Base-by-base conservation (phyloP, 2,888 invertebrate species). In the Eristalinus sepulchralis region DNA sequence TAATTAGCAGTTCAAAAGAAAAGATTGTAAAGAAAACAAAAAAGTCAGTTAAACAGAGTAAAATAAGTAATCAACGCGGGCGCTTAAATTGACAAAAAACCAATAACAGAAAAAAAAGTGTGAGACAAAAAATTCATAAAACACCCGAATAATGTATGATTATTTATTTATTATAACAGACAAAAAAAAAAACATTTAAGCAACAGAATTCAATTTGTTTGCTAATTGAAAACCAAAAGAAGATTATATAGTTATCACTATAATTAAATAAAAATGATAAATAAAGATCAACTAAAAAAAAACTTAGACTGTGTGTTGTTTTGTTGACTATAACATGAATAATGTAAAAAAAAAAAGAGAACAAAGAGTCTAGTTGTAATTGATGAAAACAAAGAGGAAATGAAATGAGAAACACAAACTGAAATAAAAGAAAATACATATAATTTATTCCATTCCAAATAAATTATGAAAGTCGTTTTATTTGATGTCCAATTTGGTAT, bases 231-330 rank as follows among this genome's bases (percentile, higher is more conserved):
- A 62, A 66, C 34, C 68, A 72, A 60, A 24, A 27, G 27, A 27
- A 27, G 27, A 81, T 75, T 81, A 67, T 60, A 82, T 57, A 83
- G 76, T 80, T 80, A 83, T 76, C 64, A 77, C 73, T 75, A 88
- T 84, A 76, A 63, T 66, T 70, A 68, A 73, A 84, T 67, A 71
- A 64, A 63, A 79, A 71, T 64, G 62, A 73, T 75, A 64, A 76
- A 82, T 85, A 79, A 85, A 82, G 82, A 78, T 79, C 72, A 85
- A 87, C 76, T 82, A 75, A 82, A 87, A 81, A 81, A 88, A 90
- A 90, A 89, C 88, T 90, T 91, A 90, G 90, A 91, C 90, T 91
- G 91, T 90, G 91, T 91, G 91, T 90, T 90, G 91, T 91, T 91
- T 90, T 90, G 86, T 83, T 87, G 82, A 78, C 59, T 80, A 76